Evolutionary conservation across 2,888 invertebrate genomes (phyloP), one percentile per base, ranked within the genome.

Genomic region (Onchidella celtica): DNA sequence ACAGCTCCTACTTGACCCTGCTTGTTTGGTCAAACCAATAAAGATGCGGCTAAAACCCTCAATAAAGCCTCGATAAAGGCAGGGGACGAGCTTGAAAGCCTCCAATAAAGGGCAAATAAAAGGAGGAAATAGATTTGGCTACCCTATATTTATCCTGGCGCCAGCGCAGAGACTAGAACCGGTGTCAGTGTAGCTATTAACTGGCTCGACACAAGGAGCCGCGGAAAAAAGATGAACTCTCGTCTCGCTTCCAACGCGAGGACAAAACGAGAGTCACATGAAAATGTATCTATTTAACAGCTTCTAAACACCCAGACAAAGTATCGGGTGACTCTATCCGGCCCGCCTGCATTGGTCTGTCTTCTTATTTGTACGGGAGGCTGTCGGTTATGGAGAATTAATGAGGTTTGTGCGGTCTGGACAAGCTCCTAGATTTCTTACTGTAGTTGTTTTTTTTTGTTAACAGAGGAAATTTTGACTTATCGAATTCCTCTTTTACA

Each of bases 21-120:
- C 76, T 40, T 76, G 74, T 81, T 76, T 76, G 76, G 81, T 65
- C 81, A 36, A 63, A 70, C 81, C 81, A 81, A 81, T 81, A 81
- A 81, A 81, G 75, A 81, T 65, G 65, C 59, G 63, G 70, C 70
- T 0, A 9, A 24, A 68, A 17, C 81, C 69, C 68, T 38, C 24
- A 47, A 81, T 81, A 75, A 81, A 57, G 55, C 66, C 75, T 38
- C 21, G 81, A 81, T 81, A 81, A 81, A 69, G 66, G 81, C 75
- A 40, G 75, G 29, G 61, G 55, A 9, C n/a, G 24, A 61, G 69
- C 32, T 47, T 32, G 76, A 76, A 75, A 38, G 38, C 70, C 65
- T 65, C 17, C 72, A 81, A 70, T 76, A 76, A 76, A 63, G 70
- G 69, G 21, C 81, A 70, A 70, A 81, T 72, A 75, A 72, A 68